phyloP scores from a whole-genome alignment of 2,113 vertebrate genomes.

The Tichodroma muraria region DNA sequence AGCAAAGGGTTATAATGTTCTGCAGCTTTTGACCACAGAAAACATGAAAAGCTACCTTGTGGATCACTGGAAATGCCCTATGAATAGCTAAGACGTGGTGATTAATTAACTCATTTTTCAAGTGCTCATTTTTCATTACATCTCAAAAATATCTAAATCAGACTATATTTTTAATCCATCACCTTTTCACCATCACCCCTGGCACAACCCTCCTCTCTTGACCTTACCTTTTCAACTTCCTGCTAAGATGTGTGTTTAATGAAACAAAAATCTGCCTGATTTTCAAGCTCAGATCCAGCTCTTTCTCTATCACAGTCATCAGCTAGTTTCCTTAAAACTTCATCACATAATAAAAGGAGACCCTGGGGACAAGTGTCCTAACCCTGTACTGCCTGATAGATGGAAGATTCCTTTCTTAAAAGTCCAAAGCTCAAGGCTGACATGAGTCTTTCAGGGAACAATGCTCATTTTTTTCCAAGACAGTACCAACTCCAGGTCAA shows the following conservation, averaged over 20 bases:
- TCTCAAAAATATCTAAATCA: constrained; percentile 32
- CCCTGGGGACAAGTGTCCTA: constrained; percentile 21
- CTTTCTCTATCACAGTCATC: not conserved
- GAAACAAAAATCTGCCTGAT: constrained; percentile 38
- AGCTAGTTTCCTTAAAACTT: constrained; percentile 49
- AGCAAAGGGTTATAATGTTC: not conserved
- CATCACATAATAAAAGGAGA: constrained; percentile 31
- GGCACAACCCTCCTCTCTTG: not conserved
- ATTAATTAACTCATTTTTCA: constrained; percentile 55
- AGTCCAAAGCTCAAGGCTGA: constrained; percentile 39
- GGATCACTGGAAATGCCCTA: not conserved
- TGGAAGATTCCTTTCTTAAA: constrained; percentile 21
- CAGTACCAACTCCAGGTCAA: constrained; percentile 16
- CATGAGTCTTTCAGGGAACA: constrained; percentile 25
- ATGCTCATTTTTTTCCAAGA: constrained; percentile 12
- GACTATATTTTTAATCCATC: constrained; percentile 6
- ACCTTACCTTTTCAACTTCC: constrained; percentile 59
- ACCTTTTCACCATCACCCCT: not conserved
- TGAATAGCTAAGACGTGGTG: not conserved
- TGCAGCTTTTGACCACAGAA: not conserved
- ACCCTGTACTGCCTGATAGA: not conserved
- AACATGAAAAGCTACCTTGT: not conserved
- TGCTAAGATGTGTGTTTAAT: constrained; percentile 13
- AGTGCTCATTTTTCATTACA: not conserved
- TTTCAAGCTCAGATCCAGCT: not conserved